Percentiles rank a stretch among this genome's conserved stretches.
phyloP scores from a whole-genome alignment of 2,888 invertebrate genomes.

The Tachina grossa region DNA sequence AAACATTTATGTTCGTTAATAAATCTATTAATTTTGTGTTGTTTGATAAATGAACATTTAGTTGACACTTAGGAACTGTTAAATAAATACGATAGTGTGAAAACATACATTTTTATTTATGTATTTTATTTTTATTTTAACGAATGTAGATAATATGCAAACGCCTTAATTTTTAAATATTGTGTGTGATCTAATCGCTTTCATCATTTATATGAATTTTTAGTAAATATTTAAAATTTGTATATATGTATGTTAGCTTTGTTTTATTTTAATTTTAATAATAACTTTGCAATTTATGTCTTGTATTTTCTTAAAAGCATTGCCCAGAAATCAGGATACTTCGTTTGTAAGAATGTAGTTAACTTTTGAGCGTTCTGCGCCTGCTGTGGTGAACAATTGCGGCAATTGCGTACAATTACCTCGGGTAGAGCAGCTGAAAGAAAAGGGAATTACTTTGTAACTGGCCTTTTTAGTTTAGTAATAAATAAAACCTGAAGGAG shows the following conservation, averaged over 20 bases:
- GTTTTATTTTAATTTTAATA: conserved; percentile 3
- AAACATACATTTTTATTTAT: conserved; percentile 4
- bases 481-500: too few relatives aligned
- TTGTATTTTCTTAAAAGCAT: conserved; percentile 83
- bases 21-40: conserved; percentile 20
- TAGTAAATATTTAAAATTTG: conserved; percentile 19
- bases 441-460: background rate
- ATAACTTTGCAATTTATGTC: conserved; percentile 59
- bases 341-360: conserved; percentile 84
- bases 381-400: conserved; percentile 84
- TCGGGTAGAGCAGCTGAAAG: conserved; percentile 83
- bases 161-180: background rate
- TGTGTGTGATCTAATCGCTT: conserved; percentile 22
- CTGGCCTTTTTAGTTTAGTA: too few relatives aligned
- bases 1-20: background rate
- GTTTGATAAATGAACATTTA: conserved; percentile 40
- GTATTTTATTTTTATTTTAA: conserved; percentile 20
- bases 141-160: conserved; percentile 27
- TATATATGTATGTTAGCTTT: background rate
- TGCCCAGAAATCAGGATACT: conserved; percentile 84
- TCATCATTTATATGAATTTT: conserved; percentile 11
- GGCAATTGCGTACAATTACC: conserved; percentile 84
- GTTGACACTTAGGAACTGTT: conserved; percentile 68
- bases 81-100: conserved; percentile 39
- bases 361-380: conserved; percentile 84